Evolutionary conservation across 2,888 invertebrate genomes (phyloP).

Genomic region (Ctenicera cuprea): DNA sequence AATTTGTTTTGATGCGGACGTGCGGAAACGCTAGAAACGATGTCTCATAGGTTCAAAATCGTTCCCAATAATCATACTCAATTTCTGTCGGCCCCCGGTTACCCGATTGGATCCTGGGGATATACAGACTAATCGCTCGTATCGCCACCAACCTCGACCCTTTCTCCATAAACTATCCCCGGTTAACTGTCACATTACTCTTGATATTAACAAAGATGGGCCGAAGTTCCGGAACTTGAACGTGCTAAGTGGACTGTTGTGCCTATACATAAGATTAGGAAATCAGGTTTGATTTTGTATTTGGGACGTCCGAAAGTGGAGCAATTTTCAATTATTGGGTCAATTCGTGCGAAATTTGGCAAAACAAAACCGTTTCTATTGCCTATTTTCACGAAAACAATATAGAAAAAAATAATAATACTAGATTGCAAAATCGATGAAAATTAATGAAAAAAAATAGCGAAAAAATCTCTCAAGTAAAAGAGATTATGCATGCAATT

Average conservation of each 20-base stretch:
- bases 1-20: conserved; percentile 12
- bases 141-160: conserved; percentile 21
- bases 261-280: not conserved
- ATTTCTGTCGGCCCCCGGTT: conserved; percentile 7
- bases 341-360: too few species aligned
- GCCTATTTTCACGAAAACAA: too few species aligned
- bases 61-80: conserved; percentile 23
- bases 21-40: conserved; percentile 14
- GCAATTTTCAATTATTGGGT: too few species aligned
- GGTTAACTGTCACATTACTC: conserved; percentile 30
- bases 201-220: conserved; percentile 27
- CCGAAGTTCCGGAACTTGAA: not conserved
- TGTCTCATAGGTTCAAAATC: conserved; percentile 15
- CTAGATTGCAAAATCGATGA: too few species aligned
- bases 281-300: too few species aligned
- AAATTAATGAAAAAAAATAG: too few species aligned
- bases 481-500: too few species aligned
- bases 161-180: conserved; percentile 24
- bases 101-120: conserved; percentile 19
- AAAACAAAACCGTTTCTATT: too few species aligned
- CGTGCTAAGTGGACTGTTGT: conserved; percentile 2
- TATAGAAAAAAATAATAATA: too few species aligned
- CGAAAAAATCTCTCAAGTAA: too few species aligned
- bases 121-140: conserved; percentile 28
- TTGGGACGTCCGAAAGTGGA: too few species aligned